Percentiles rank a stretch among this genome's conserved stretches.
phyloP scores from a whole-genome alignment of 2,888 invertebrate species.

The Pycnomerus fuliginosus region DNA sequence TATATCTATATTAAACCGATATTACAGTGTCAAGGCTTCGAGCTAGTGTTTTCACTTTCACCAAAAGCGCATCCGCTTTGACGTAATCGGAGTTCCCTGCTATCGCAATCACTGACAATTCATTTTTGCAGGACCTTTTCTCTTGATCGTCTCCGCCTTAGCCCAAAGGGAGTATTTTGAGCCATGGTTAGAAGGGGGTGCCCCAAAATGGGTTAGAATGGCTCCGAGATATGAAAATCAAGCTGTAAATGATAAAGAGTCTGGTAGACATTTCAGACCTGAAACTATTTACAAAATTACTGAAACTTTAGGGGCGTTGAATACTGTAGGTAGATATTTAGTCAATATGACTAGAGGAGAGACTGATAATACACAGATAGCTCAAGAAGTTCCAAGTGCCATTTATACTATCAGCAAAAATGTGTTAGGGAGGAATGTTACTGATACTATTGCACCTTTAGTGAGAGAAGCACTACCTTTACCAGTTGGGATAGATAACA shows the following conservation, averaged over 20 bases:
- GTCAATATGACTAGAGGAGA: constrained; percentile 73
- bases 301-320: constrained; percentile 74
- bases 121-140: neutral
- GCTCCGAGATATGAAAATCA: constrained; percentile 26
- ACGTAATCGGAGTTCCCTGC: constrained; percentile 31
- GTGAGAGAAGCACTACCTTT: constrained; percentile 55
- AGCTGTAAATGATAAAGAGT: constrained; percentile 16
- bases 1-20: too few relatives aligned
- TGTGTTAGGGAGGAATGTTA: constrained; percentile 75
- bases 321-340: constrained; percentile 81
- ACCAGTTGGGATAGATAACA: constrained; percentile 42
- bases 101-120: constrained; percentile 4
- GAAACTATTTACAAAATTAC: constrained; percentile 57
- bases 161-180: constrained; percentile 31
- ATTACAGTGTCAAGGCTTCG: constrained; percentile 34
- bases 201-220: constrained; percentile 39
- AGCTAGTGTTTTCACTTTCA: constrained; percentile 38
- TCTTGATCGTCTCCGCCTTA: neutral
- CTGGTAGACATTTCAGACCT: constrained; percentile 48
- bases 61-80: constrained; percentile 35
- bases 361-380: constrained; percentile 44
- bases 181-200: constrained; percentile 35
- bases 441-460: constrained; percentile 76
- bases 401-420: constrained; percentile 79
- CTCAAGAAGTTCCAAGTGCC: constrained; percentile 68